Evolutionary conservation across 2,113 vertebrate species (phyloP).

Genomic region (Sialia sialis): DNA sequence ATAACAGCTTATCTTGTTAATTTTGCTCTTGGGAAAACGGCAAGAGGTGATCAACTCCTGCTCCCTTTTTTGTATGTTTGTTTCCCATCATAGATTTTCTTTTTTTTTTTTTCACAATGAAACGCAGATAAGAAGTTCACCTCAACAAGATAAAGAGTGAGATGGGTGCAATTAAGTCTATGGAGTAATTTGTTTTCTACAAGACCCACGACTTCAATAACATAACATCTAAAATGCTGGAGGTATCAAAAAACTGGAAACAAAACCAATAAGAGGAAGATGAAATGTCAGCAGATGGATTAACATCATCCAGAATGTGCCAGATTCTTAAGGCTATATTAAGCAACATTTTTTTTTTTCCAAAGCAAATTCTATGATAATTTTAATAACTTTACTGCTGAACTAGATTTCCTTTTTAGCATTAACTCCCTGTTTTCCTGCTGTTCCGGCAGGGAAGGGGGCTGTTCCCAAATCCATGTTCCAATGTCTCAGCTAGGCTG

Average conservation of each 20-base stretch:
- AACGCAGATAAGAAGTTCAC: slow-evolving; percentile 58
- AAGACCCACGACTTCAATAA: slow-evolving; percentile 57
- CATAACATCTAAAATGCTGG: slow-evolving; percentile 61
- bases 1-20: slow-evolving; percentile 15
- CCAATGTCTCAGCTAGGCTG: neutral
- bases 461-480: neutral
- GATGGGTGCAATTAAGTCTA: slow-evolving; percentile 56
- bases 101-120: slow-evolving; percentile 38
- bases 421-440: neutral
- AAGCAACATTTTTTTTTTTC: slow-evolving; percentile 29
- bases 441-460: neutral
- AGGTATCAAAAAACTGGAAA: slow-evolving; percentile 62
- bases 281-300: slow-evolving; percentile 60
- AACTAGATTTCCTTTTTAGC: neutral
- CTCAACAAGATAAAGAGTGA: slow-evolving; percentile 57
- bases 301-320: slow-evolving; percentile 37
- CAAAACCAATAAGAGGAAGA: slow-evolving; percentile 49
- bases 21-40: slow-evolving; percentile 32
- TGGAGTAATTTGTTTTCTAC: slow-evolving; percentile 65
- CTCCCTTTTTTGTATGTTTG: neutral
- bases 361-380: slow-evolving; percentile 48
- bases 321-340: slow-evolving; percentile 59
- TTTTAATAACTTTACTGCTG: neutral
- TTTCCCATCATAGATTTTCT: slow-evolving; percentile 6
- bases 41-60: neutral